phyloP scores from a whole-genome alignment of 2,113 vertebrate genomes.

The Clarias magur region DNA sequence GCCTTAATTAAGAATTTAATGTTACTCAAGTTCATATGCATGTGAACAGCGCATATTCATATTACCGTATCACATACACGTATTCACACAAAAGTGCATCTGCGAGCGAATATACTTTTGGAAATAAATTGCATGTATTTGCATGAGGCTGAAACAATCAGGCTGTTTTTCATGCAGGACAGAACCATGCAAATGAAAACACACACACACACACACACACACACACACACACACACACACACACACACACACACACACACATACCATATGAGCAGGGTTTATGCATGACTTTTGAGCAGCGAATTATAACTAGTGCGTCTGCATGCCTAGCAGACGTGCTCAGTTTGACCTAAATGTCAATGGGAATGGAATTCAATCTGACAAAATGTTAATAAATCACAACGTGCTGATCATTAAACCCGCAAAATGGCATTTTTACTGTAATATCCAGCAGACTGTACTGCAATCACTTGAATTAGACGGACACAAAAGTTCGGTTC shows the following conservation, averaged over 20 bases:
- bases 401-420: neutral
- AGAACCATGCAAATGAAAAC: neutral
- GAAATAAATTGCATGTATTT: neutral
- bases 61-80: too few species aligned
- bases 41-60: too few species aligned
- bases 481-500: neutral
- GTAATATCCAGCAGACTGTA: too few species aligned
- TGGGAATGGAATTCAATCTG: neutral
- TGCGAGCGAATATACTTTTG: too few species aligned
- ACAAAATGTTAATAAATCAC: neutral
- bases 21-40: too few species aligned
- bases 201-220: neutral
- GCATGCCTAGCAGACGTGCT: neutral
- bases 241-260: neutral
- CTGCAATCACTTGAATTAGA: neutral
- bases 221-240: neutral
- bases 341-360: neutral
- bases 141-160: neutral
- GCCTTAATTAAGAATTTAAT: too few species aligned
- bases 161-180: neutral
- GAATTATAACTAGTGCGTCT: neutral
- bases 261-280: neutral
- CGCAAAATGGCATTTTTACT: neutral
- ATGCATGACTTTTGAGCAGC: neutral
- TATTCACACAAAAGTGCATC: too few species aligned